These are phyloP conservation scores for Myodes glareolus DNA, from an alignment of 2,113 vertebrate species.

Conservation along the genomic window DNA sequence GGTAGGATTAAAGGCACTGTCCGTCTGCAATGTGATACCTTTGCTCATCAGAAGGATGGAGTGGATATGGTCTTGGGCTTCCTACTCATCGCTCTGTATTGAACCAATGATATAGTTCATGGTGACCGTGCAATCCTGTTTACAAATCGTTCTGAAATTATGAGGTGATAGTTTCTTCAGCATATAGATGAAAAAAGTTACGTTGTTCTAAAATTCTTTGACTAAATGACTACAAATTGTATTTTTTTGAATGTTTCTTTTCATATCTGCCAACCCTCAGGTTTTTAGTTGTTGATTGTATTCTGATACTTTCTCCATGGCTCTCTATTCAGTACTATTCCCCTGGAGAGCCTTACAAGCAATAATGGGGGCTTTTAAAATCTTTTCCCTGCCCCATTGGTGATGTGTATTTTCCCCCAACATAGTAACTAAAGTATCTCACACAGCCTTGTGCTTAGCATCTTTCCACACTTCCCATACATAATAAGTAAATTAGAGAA, in stretches of 20 bases:
- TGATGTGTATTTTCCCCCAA: slow-evolving; percentile 68
- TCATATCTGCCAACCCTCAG: neutral
- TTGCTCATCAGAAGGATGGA: neutral
- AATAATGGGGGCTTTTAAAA: slow-evolving; percentile 36
- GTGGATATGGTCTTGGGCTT: neutral
- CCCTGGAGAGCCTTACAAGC: neutral
- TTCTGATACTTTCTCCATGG: neutral
- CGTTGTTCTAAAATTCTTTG: neutral
- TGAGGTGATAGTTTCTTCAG: neutral
- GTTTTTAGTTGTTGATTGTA: neutral
- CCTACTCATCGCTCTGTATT: neutral
- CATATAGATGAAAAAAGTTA: neutral
- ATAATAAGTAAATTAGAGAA: slow-evolving; percentile 83
- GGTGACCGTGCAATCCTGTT: neutral
- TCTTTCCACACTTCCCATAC: slow-evolving; percentile 65
- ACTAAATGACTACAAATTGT: neutral
- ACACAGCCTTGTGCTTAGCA: slow-evolving; percentile 63
- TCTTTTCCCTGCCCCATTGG: slow-evolving; percentile 29
- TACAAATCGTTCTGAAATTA: slow-evolving; percentile 13
- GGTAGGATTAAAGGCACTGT: too few relatives aligned
- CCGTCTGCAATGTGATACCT: neutral
- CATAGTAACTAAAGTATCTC: slow-evolving; percentile 38
- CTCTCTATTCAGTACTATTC: slow-evolving; percentile 29
- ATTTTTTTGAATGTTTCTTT: neutral
- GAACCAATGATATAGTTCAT: neutral